phyloP scores from a whole-genome alignment of 2,888 invertebrate species.

The Drosophila helvetica region DNA sequence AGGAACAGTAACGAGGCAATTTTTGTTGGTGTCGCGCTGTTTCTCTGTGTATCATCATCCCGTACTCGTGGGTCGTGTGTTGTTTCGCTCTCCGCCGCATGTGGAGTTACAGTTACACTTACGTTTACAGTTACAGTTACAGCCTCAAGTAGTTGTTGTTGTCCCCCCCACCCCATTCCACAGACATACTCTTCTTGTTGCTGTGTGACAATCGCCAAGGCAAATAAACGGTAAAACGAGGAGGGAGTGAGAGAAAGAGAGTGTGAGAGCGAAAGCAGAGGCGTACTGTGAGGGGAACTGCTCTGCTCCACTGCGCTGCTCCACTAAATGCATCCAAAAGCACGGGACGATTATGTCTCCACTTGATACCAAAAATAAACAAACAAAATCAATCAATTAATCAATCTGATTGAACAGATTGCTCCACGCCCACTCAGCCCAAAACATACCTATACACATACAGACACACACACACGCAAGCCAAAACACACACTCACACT shows the following conservation, averaged over 20 bases:
- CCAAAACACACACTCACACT: slow-evolving; percentile 29
- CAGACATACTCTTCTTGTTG: slow-evolving; percentile 28
- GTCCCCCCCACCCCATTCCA: slow-evolving; percentile 8
- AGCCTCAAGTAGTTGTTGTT: slow-evolving; percentile 6
- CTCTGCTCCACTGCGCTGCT: slow-evolving; percentile 54
- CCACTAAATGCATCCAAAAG: slow-evolving; percentile 59
- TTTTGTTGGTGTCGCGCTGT: slow-evolving; percentile 14
- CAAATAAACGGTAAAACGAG: not conserved
- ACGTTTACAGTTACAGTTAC: slow-evolving; percentile 35
- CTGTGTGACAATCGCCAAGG: slow-evolving; percentile 5
- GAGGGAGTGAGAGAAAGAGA: slow-evolving; percentile 1
- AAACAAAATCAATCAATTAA: slow-evolving; percentile 76
- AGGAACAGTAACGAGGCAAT: not conserved
- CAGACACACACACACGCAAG: slow-evolving; percentile 26
- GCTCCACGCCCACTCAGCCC: slow-evolving; percentile 37
- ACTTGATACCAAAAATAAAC: slow-evolving; percentile 75
- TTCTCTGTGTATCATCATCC: slow-evolving; percentile 6
- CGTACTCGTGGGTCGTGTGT: not conserved
- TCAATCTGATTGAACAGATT: slow-evolving; percentile 66
- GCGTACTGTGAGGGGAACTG: slow-evolving; percentile 10
- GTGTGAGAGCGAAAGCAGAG: not conserved
- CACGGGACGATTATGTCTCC: slow-evolving; percentile 60
- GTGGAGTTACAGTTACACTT: slow-evolving; percentile 30
- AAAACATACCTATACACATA: slow-evolving; percentile 19
- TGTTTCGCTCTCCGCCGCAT: slow-evolving; percentile 9